Evolutionary conservation across 1,140 invertebrate genomes (phyloP).

Genomic region (Apis cerana): DNA sequence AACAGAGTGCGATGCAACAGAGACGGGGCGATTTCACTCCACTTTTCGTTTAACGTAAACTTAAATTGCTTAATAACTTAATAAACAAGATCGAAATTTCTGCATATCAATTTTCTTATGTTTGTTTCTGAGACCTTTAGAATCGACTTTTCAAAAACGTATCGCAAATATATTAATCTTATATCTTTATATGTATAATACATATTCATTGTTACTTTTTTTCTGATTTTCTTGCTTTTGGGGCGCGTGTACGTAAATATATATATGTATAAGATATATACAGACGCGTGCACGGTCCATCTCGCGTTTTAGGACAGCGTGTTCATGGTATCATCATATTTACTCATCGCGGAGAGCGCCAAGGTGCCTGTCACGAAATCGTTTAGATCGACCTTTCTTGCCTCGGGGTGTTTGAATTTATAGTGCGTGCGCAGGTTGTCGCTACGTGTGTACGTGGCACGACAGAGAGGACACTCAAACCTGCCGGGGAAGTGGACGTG

Average conservation of each 20-base stretch:
- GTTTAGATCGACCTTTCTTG: conserved; percentile 89
- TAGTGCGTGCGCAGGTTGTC: conserved; percentile 93
- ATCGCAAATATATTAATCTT: no score
- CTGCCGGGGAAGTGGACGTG: conserved; percentile 94
- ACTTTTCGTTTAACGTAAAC: no score
- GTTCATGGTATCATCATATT: conserved; percentile 79
- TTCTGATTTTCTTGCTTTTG: conserved; percentile 31
- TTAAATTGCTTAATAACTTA: no score
- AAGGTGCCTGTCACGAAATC: conserved; percentile 80
- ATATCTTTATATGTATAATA: conserved; percentile 25
- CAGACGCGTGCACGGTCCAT: conserved; percentile 40
- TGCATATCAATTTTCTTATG: no score
- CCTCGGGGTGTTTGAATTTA: conserved; percentile 94
- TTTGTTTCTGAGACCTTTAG: no score
- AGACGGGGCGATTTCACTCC: no score
- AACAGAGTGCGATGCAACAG: no score
- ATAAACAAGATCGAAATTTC: no score
- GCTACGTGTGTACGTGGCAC: conserved; percentile 92
- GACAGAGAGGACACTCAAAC: conserved; percentile 93
- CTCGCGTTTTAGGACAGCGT: conserved; percentile 77
- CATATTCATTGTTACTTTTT: conserved; percentile 30
- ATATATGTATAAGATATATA: conserved; percentile 57
- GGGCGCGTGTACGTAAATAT: conserved; percentile 54
- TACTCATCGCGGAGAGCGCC: conserved; percentile 80
- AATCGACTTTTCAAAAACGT: no score